phyloP scores from a whole-genome alignment of 2,113 vertebrate genomes.

The Probosciger aterrimus region DNA sequence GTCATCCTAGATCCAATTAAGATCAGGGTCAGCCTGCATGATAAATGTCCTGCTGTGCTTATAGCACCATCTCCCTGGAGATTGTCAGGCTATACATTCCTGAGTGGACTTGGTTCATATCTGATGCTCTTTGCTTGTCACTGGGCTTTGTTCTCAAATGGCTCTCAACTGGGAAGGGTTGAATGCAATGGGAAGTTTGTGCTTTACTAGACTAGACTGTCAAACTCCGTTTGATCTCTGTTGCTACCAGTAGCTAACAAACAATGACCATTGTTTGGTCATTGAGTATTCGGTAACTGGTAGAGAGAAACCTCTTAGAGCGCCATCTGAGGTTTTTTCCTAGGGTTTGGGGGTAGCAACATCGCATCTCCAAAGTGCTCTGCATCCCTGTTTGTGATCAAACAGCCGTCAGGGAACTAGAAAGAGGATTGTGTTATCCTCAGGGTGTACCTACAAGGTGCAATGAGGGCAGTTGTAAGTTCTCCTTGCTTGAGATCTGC shows the following conservation, averaged over 20 bases:
- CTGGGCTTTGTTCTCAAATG: neutral
- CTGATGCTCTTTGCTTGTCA: neutral
- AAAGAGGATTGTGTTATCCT: neutral
- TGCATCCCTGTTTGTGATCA: neutral
- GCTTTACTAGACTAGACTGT: neutral
- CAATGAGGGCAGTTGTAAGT: neutral
- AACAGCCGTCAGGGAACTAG: neutral
- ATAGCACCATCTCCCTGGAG: neutral
- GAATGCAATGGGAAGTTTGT: neutral
- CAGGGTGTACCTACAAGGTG: neutral
- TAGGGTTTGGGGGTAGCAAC: neutral
- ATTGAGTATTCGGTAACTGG: neutral
- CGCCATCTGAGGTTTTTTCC: neutral
- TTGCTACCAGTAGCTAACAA: neutral
- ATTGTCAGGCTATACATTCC: neutral
- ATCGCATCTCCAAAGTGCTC: neutral
- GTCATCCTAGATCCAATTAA: conserved; percentile 11
- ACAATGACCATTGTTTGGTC: neutral
- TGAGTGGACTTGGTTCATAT: neutral
- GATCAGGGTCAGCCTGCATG: neutral
- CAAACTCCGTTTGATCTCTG: rapidly evolving
- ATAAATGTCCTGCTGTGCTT: neutral
- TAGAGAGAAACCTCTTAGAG: neutral
- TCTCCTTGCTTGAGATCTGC: neutral
- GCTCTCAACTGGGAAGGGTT: neutral